Conservation (phyloP, 1,140 invertebrate species). For the Wasmannia auropunctata region DNA sequence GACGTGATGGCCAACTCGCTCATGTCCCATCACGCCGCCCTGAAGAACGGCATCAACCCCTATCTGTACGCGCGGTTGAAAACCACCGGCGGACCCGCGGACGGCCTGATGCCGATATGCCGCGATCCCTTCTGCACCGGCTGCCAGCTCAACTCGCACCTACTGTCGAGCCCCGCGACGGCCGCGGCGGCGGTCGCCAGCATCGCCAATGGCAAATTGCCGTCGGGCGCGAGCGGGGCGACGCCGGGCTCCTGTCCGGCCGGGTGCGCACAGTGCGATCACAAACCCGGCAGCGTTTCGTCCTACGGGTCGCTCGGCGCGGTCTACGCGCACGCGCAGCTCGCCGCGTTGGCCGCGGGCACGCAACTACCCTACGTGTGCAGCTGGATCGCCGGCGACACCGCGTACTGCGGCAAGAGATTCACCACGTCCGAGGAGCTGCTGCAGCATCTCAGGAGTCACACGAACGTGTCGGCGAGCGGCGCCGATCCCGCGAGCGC, state of each 20-base stretch:
- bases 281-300: conserved; percentile 87
- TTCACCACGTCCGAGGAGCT: conserved; percentile 96
- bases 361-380: conserved; percentile 93
- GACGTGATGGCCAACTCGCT: conserved; percentile 90
- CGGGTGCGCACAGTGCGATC: conserved; percentile 95
- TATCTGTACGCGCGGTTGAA: conserved; percentile 92
- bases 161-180: conserved; percentile 83
- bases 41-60: conserved; percentile 88
- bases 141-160: conserved; percentile 94
- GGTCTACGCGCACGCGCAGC: conserved; percentile 90
- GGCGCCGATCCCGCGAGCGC: conserved; percentile 73
- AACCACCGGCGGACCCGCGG: conserved; percentile 84
- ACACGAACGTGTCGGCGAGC: conserved; percentile 87
- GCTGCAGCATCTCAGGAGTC: conserved; percentile 94
- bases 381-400: conserved; percentile 96
- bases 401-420: conserved; percentile 95
- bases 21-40: conserved; percentile 89
- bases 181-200: conserved; percentile 85
- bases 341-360: conserved; percentile 90
- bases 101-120: conserved; percentile 90
- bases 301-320: conserved; percentile 82
- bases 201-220: conserved; percentile 87
- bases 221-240: conserved; percentile 51
- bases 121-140: conserved; percentile 96
- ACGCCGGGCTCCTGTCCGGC: conserved; percentile 90